Evolutionary conservation across 2,113 vertebrate species (phyloP).

Genomic region (Rousettus leschenaultii): DNA sequence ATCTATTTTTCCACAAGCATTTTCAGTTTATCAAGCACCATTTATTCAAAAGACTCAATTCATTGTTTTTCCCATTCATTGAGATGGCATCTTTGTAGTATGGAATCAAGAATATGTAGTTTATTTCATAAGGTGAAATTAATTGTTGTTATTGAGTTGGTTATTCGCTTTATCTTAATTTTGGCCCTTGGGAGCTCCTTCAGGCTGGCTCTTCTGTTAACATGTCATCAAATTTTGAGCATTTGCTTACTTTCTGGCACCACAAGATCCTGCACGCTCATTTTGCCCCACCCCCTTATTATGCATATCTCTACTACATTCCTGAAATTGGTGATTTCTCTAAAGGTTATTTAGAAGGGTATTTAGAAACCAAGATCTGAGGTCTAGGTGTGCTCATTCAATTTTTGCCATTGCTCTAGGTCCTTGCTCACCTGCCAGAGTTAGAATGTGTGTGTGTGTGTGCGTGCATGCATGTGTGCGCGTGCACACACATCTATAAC

Average conservation of each 20-base stretch:
- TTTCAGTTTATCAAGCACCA: background rate
- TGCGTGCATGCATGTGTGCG: background rate
- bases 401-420: background rate
- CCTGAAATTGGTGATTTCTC: background rate
- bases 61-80: background rate
- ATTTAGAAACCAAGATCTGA: background rate
- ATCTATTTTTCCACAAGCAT: background rate
- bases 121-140: background rate
- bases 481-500: no score
- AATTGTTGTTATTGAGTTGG: background rate
- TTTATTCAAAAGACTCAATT: background rate
- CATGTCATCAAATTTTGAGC: background rate
- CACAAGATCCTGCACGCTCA: background rate
- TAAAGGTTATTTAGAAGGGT: background rate
- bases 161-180: background rate
- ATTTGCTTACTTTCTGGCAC: background rate
- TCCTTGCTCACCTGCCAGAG: background rate
- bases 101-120: background rate
- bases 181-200: background rate
- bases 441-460: background rate
- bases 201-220: background rate
- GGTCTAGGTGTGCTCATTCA: background rate
- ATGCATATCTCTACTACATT: background rate
- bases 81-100: background rate
- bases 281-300: background rate